A percentile compares a stretch with the other conserved stretches of the same genome.
Conservation (phyloP, 2,797 vertebrate species). For the Adrianichthys oophorus region DNA sequence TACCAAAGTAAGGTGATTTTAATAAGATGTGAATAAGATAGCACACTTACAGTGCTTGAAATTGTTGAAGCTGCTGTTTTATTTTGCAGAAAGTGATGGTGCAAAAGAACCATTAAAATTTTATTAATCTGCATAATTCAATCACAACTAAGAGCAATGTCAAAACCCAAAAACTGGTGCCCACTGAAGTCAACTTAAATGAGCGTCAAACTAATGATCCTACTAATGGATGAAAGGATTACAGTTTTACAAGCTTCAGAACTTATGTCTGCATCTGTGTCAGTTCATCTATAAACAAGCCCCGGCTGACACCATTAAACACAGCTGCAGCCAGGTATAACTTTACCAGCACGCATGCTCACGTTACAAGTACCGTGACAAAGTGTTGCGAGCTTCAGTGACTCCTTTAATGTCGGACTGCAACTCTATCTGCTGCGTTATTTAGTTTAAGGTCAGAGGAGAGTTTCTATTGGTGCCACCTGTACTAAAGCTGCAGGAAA, state of each 20-base stretch:
- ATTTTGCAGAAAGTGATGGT: not conserved
- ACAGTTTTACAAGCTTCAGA: slow-evolving; percentile 6
- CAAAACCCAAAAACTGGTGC: not conserved
- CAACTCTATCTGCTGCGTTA: slow-evolving; percentile 56
- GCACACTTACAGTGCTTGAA: too few species aligned
- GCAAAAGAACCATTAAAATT: not conserved
- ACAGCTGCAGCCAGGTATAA: slow-evolving; percentile 24
- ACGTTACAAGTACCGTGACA: slow-evolving; percentile 48
- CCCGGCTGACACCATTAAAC: slow-evolving; percentile 1
- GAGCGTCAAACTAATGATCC: not conserved
- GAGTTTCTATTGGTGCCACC: slow-evolving; percentile 10
- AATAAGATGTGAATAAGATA: too few species aligned
- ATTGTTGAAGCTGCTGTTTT: too few species aligned
- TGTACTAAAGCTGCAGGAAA: not conserved
- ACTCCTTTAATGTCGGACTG: slow-evolving; percentile 53
- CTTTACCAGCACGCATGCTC: slow-evolving; percentile 43
- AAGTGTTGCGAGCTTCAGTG: slow-evolving; percentile 25
- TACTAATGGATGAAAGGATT: not conserved
- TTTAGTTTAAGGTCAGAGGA: slow-evolving; percentile 51
- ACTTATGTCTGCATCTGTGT: slow-evolving; percentile 3
- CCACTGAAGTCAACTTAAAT: not conserved
- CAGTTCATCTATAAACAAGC: slow-evolving; percentile 1
- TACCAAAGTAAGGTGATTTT: too few species aligned
- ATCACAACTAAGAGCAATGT: not conserved
- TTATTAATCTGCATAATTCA: slow-evolving; percentile 1